phyloP scores from a whole-genome alignment of 1,140 invertebrate species.

The Ectropis grisescens region DNA sequence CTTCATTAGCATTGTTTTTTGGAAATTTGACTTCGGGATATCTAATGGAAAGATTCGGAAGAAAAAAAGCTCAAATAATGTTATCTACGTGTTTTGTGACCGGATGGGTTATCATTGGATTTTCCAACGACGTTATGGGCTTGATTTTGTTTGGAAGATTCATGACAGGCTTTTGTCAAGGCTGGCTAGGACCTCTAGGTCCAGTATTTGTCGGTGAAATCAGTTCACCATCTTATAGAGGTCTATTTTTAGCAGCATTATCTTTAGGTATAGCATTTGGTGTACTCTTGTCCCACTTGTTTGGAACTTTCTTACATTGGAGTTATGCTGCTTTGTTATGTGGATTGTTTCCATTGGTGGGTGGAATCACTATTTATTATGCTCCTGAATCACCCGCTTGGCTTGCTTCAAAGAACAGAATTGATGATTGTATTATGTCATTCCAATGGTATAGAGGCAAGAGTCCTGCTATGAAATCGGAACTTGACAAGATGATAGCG shows the following conservation, averaged over 20 bases:
- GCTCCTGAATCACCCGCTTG: slow-evolving; percentile 82
- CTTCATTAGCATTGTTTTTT: slow-evolving; percentile 70
- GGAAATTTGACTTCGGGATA: slow-evolving; percentile 73
- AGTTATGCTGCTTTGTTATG: slow-evolving; percentile 69
- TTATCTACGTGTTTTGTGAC: slow-evolving; percentile 72
- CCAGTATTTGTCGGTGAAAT: slow-evolving; percentile 73
- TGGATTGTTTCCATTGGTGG: slow-evolving; percentile 64
- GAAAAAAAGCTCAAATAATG: slow-evolving; percentile 73
- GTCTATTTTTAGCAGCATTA: slow-evolving; percentile 70
- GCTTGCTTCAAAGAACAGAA: slow-evolving; percentile 71
- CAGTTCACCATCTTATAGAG: slow-evolving; percentile 69
- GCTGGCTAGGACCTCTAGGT: slow-evolving; percentile 65
- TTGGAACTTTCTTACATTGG: slow-evolving; percentile 75
- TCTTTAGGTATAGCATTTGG: slow-evolving; percentile 72
- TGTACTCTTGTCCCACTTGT: slow-evolving; percentile 70
- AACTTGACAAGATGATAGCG: slow-evolving; percentile 63
- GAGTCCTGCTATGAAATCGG: slow-evolving; percentile 49
- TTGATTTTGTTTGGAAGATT: slow-evolving; percentile 77
- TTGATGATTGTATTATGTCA: slow-evolving; percentile 62
- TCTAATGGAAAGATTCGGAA: slow-evolving; percentile 76
- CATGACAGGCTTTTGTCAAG: slow-evolving; percentile 74
- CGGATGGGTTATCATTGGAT: slow-evolving; percentile 76
- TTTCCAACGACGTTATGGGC: slow-evolving; percentile 52
- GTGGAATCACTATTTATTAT: slow-evolving; percentile 63
- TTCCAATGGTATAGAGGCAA: slow-evolving; percentile 71